phyloP scores from a whole-genome alignment of 2,888 invertebrate species.

The Pristionchus fissidentatus region DNA sequence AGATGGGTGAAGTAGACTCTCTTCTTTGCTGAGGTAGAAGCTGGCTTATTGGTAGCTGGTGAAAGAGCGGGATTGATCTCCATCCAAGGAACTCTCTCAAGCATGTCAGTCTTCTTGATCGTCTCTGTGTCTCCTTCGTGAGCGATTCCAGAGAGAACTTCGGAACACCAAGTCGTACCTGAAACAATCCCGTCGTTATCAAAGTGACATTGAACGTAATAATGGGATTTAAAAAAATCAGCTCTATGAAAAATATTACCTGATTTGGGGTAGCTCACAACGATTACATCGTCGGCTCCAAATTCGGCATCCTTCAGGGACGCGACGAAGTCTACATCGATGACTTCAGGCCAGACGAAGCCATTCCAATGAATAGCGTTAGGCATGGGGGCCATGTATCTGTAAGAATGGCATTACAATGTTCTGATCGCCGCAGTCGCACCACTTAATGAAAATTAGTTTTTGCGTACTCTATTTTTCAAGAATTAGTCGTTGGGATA shows the following conservation, averaged over 20 bases:
- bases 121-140: constrained; percentile 75
- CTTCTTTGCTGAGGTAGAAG: neutral
- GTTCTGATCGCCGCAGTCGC: neutral
- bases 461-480: too few species aligned
- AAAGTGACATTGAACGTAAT: neutral
- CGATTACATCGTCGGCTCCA: constrained; percentile 86
- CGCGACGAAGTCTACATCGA: too few species aligned
- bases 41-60: neutral
- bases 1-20: constrained; percentile 52
- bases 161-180: constrained; percentile 78
- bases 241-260: too few species aligned
- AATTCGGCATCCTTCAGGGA: constrained; percentile 62
- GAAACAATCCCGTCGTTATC: neutral
- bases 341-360: constrained; percentile 71
- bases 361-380: constrained; percentile 59
- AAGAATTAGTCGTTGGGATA: too few species aligned
- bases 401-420: too few species aligned
- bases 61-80: neutral
- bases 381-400: constrained; percentile 59
- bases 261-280: constrained; percentile 90
- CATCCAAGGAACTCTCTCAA: neutral
- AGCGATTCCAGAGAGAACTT: constrained; percentile 77
- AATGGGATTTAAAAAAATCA: neutral
- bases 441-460: too few species aligned
- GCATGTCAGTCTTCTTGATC: too few species aligned